Percentiles rank a stretch among this genome's conserved stretches.
Evolutionary conservation across 2,797 vertebrate species (phyloP).

Genomic region (Glyptemys insculpta): DNA sequence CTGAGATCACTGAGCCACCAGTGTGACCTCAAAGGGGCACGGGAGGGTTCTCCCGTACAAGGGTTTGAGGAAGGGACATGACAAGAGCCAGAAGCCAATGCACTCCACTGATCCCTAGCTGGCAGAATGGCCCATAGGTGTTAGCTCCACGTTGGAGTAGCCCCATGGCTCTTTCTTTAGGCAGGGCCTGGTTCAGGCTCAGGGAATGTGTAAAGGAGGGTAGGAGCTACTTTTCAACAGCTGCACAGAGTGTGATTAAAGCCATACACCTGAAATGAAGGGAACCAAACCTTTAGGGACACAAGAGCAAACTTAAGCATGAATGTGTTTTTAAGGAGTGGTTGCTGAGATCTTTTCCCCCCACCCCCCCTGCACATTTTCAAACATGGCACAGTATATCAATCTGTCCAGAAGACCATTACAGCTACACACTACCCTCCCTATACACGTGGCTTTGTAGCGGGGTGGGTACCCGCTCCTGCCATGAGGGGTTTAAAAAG

Average conservation of each 20-base stretch:
- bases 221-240: not conserved
- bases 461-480: no score
- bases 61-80: not conserved
- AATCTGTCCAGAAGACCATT: not conserved
- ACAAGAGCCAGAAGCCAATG: not conserved
- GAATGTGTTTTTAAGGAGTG: not conserved
- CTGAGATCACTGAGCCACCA: not conserved
- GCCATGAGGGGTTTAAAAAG: no score
- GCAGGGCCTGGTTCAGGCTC: not conserved
- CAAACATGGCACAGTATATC: not conserved
- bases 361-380: not conserved
- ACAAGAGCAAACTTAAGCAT: not conserved
- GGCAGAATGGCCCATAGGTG: no score
- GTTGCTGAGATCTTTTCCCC: not conserved
- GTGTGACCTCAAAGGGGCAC: not conserved
- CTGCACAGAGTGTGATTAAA: no score
- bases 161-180: not conserved
- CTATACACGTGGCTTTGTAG: no score
- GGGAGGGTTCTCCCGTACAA: not conserved
- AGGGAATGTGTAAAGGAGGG: not conserved
- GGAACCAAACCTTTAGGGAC: not conserved
- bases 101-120: not conserved
- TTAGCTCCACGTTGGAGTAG: not conserved
- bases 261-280: not conserved
- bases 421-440: rapidly evolving